These are phyloP conservation scores for Colletes gigas DNA, from an alignment of 1,140 invertebrate genomes.

Conservation along the genomic window DNA sequence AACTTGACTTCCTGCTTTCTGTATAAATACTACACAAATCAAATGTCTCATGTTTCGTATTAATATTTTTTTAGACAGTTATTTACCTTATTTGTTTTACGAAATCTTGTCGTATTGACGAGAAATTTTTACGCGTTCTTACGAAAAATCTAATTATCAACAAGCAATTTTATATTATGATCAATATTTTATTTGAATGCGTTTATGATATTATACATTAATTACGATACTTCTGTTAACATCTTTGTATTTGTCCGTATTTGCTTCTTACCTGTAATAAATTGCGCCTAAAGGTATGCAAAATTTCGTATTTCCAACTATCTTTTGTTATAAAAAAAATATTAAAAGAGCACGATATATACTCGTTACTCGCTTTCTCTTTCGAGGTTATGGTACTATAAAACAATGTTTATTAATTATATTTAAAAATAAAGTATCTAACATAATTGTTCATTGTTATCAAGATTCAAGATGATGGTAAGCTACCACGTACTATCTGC, in stretches of 20 bases:
- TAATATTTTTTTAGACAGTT: background rate
- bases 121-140: background rate
- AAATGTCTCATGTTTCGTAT: slow-evolving; percentile 62
- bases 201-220: background rate
- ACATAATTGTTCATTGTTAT: slow-evolving; percentile 17
- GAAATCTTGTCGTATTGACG: background rate
- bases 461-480: slow-evolving; percentile 86
- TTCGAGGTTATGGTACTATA: slow-evolving; percentile 16
- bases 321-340: background rate
- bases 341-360: too few relatives aligned
- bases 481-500: slow-evolving; percentile 86
- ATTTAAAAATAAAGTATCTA: background rate
- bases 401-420: background rate
- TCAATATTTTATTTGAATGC: background rate
- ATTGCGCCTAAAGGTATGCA: background rate
- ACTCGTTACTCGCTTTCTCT: background rate
- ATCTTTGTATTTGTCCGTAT: background rate
- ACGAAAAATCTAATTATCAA: background rate
- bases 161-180: background rate
- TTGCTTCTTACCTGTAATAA: background rate
- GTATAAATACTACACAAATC: slow-evolving; percentile 74
- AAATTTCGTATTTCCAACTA: background rate
- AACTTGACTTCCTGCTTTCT: slow-evolving; percentile 84
- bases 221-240: background rate
- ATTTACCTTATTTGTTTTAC: background rate